Evolutionary conservation across 2,113 vertebrate genomes (phyloP), one percentile per base, ranked within the genome.

Genomic region (Hyperopisus bebe): DNA sequence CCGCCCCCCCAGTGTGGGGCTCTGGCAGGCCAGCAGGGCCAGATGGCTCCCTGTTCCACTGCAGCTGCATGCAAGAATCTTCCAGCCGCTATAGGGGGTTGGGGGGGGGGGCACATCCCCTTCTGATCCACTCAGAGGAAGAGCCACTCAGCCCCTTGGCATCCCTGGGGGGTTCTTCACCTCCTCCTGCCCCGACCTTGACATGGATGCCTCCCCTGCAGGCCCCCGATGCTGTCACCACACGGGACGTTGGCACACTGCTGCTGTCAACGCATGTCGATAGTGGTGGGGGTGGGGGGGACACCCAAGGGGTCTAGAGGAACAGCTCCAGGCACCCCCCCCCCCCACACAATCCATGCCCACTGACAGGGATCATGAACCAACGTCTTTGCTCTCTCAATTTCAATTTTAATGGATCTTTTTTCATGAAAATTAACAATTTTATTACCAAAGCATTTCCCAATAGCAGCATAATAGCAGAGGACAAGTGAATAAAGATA

Each of bases 121-220:
- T 50, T 88, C 74, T 82, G 46, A n/a, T 53, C 47, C 70, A 9
- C 62, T 50, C 17, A 48, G 66, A 46, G 87, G 62, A 77, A 77
- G 62, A 19, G 88, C 46, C 66, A 50, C 58, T 88, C 87, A 82
- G 39, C 80, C 39, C 17, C 39, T 47, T 83, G 44, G 80, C 39
- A 44, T 47, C 80, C 21, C 62, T 66, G n/a, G 44, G 42, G 80
- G 80, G 19, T 46, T 24, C 80, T 83, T 83, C 80, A 44, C 48
- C 70, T 74, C 87, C 15, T 74, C 51, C 86, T 53, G 39, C 55
- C 39, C 70, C 70, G 88, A 74, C 88, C 88, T 89, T 89, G 88
- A 89, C 70, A 27, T 48, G 66, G n/a, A 51, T 35, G n/a, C 39
- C 39, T 8, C 46, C 7, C 10, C 44, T 31, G 70, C 27, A 46